phyloP scores from a whole-genome alignment of 2,888 invertebrate species.

The Drosophila testacea region DNA sequence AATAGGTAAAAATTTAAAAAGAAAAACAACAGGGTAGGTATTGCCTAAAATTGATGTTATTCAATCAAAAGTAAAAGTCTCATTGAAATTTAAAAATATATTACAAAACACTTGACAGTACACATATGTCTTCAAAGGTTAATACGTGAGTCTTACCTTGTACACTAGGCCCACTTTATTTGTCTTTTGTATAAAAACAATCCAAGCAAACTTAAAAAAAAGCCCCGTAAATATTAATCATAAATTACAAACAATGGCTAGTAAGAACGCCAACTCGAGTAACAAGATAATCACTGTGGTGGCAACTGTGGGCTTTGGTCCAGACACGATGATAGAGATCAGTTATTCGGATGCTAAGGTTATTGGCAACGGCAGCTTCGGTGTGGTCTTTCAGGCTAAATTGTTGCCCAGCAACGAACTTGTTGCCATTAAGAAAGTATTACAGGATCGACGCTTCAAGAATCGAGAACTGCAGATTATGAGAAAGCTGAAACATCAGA shows the following conservation, averaged over 20 bases:
- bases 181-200: constrained; percentile 28
- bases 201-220: constrained; percentile 16
- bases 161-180: constrained; percentile 29
- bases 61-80: constrained; percentile 27
- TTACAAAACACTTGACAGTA: constrained; percentile 33
- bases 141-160: constrained; percentile 17
- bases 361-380: constrained; percentile 99
- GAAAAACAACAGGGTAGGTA: constrained; percentile 26
- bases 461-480: constrained; percentile 99
- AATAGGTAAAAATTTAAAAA: not conserved
- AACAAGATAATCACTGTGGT: constrained; percentile 97
- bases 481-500: constrained; percentile 99
- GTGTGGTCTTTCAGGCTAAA: constrained; percentile 99
- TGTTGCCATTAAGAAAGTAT: constrained; percentile 99
- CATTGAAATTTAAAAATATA: constrained; percentile 36
- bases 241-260: constrained; percentile 36
- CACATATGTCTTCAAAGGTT: constrained; percentile 42
- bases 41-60: constrained; percentile 21
- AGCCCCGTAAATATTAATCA: not conserved
- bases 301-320: constrained; percentile 98
- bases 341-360: constrained; percentile 99
- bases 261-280: constrained; percentile 27
- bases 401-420: constrained; percentile 97
- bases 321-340: constrained; percentile 98
- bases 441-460: constrained; percentile 99